phyloP scores from a whole-genome alignment of 2,113 vertebrate genomes.

The Apteryx mantelli region DNA sequence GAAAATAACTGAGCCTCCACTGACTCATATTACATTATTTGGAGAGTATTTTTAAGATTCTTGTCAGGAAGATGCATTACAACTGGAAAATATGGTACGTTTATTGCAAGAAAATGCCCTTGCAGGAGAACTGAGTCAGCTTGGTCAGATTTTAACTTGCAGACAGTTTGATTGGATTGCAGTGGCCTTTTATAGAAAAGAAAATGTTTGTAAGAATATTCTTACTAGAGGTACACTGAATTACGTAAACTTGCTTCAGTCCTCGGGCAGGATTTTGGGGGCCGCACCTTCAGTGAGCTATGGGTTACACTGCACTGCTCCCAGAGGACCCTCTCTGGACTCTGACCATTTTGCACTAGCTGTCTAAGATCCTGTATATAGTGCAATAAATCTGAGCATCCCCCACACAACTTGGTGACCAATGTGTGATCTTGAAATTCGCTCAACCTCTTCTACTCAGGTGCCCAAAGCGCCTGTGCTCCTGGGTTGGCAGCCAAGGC shows the following conservation, averaged over 20 bases:
- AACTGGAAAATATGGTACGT: not conserved
- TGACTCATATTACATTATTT: not conserved
- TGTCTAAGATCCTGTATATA: not conserved
- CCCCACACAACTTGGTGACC: rapidly evolving
- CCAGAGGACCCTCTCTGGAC: not conserved
- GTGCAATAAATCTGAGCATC: not conserved
- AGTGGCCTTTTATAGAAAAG: not conserved
- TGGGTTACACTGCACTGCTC: not conserved
- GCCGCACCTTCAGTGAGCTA: not conserved
- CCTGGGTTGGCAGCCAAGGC: not conserved
- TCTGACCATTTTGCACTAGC: not conserved
- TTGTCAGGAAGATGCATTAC: not conserved
- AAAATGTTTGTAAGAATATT: not conserved
- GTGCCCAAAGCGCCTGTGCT: not conserved
- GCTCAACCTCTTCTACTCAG: not conserved
- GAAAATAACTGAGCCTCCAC: not conserved
- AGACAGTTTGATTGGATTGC: not conserved
- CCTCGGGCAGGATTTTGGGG: not conserved
- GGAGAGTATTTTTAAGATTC: not conserved
- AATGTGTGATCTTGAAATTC: not conserved
- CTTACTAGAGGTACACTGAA: not conserved
- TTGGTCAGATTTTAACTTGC: not conserved
- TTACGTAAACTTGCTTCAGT: not conserved
- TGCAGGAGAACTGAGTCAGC: not conserved
- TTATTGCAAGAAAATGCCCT: not conserved